Evolutionary conservation across 2,797 vertebrate species (phyloP).

Genomic region (Xyrichtys novacula): DNA sequence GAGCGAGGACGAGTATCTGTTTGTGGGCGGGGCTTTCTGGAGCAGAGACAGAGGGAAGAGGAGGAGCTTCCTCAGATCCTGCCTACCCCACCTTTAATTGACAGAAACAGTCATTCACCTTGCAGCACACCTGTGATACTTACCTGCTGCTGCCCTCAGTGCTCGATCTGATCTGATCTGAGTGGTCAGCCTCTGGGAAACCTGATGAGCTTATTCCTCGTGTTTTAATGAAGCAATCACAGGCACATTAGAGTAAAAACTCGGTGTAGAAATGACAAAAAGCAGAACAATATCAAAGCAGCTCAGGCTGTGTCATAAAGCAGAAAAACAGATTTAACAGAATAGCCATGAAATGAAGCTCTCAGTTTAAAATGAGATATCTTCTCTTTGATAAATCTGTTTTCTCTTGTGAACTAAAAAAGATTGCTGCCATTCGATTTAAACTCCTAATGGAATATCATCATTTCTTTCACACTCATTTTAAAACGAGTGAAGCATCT

Average conservation of each 20-base stretch:
- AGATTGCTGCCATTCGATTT: conserved; percentile 16
- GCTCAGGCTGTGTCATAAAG: not conserved
- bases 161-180: not conserved
- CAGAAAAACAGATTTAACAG: not conserved
- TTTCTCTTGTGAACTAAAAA: conserved; percentile 18
- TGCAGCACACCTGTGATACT: too few relatives aligned
- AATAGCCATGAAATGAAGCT: conserved; percentile 29
- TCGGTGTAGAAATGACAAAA: not conserved
- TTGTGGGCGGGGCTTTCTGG: too few relatives aligned
- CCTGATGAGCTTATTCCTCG: not conserved
- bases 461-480: not conserved
- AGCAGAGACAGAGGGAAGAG: too few relatives aligned
- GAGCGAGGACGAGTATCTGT: too few relatives aligned
- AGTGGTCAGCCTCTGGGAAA: not conserved
- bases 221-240: conserved; percentile 18
- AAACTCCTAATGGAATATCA: conserved; percentile 20
- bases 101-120: too few relatives aligned
- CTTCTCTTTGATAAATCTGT: conserved; percentile 18
- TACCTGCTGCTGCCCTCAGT: too few relatives aligned
- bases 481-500: conserved; percentile 6
- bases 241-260: not conserved
- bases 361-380: conserved; percentile 17
- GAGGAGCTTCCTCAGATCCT: too few relatives aligned
- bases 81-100: too few relatives aligned
- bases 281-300: not conserved